phyloP scores from a whole-genome alignment of 1,140 invertebrate species.

The Phocides pigmalion region DNA sequence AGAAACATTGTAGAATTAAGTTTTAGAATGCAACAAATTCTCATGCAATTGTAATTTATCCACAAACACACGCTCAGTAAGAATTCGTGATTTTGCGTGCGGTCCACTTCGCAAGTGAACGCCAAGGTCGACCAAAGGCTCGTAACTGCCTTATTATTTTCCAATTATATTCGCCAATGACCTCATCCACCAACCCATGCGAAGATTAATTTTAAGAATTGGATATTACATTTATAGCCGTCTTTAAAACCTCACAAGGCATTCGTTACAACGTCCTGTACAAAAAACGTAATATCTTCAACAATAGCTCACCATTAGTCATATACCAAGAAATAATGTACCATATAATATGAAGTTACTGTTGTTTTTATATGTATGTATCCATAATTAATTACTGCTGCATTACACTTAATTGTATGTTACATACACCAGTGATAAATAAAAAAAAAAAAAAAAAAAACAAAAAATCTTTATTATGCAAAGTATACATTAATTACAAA shows the following conservation, averaged over 20 bases:
- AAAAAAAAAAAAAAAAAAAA: too few species aligned
- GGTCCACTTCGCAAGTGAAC: slow-evolving; percentile 32
- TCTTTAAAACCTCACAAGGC: neutral
- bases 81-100: neutral
- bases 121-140: slow-evolving; percentile 36
- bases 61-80: neutral
- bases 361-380: too few species aligned
- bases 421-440: too few species aligned
- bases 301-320: neutral
- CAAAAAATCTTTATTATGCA: too few species aligned
- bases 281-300: slow-evolving; percentile 1
- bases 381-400: too few species aligned
- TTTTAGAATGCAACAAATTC: too few species aligned
- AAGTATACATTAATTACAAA: too few species aligned
- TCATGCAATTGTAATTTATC: neutral
- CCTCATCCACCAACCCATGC: slow-evolving; percentile 8
- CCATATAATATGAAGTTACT: too few species aligned
- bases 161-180: slow-evolving; percentile 22
- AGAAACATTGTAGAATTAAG: too few species aligned
- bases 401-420: too few species aligned
- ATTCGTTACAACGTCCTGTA: neutral
- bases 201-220: slow-evolving; percentile 26
- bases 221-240: slow-evolving; percentile 13
- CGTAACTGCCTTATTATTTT: slow-evolving; percentile 11
- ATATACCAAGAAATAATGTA: neutral